A percentile compares a stretch with the other conserved stretches of the same genome.
Evolutionary conservation across 30 jellyfish, hydroid and myxozoan genomes (phyloP).

Genomic region (Rhopilema esculentum): DNA sequence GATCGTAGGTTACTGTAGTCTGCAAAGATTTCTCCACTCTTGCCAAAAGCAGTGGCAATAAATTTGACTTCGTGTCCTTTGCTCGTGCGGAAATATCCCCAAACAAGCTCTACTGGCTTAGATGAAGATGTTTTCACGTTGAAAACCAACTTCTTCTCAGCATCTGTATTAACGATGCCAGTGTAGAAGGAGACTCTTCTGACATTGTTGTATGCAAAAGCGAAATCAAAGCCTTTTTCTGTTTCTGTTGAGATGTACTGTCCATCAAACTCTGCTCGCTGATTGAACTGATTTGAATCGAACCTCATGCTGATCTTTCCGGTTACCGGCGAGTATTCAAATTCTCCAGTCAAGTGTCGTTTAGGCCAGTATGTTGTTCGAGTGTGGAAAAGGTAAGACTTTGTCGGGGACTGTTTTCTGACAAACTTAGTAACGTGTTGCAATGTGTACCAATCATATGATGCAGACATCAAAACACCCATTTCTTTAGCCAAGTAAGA

Average conservation of each 20-base stretch:
- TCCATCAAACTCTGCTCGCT: conserved; percentile 84
- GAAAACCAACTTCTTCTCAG: conserved; percentile 59
- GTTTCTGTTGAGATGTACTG: conserved; percentile 50
- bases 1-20: conserved; percentile 65
- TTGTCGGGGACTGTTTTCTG: conserved; percentile 55
- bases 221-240: conserved; percentile 82
- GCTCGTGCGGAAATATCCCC: conserved; percentile 53
- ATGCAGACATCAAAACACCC: conserved; percentile 75
- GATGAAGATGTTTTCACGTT: conserved; percentile 53
- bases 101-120: conserved; percentile 32
- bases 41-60: conserved; percentile 77
- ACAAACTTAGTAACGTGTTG: conserved; percentile 85
- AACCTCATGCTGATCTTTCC: conserved; percentile 67
- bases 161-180: conserved; percentile 64
- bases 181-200: conserved; percentile 68
- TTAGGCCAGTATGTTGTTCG: conserved; percentile 93
- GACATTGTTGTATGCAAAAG: conserved; percentile 68
- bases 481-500: conserved; percentile 58
- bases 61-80: conserved; percentile 40
- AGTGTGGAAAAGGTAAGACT: conserved; percentile 67
- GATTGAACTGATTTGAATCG: conserved; percentile 87
- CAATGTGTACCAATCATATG: conserved; percentile 95
- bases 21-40: conserved; percentile 56
- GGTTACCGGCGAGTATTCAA: conserved; percentile 74
- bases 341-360: conserved; percentile 88